Evolutionary conservation across 1,140 invertebrate species (phyloP), one percentile per base, ranked within the genome.

Genomic region (Leptopilina boulardi): DNA sequence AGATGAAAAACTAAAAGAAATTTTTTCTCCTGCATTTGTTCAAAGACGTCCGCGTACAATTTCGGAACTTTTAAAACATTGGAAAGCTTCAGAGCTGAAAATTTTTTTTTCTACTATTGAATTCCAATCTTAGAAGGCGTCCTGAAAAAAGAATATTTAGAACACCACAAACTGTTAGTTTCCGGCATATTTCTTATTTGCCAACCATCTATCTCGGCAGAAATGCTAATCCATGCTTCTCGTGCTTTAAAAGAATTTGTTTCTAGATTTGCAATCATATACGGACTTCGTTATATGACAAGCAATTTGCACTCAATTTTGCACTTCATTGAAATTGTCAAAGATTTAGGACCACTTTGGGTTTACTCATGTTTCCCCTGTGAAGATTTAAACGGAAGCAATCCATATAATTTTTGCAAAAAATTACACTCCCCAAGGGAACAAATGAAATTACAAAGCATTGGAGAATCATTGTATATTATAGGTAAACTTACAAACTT

Each of bases 31-130:
- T 42, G 41, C 8, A 42, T 42, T 42, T 10, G 41, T 42, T 42
- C 41, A 42, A 42, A 42, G 41, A 42, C 41, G 41, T 42, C 41
- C 41, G 41, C 41, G 41, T 42, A 11, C 41, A 42, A 42, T 42
- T 42, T 42, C 41, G 3, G 41, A 42, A 2, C 41, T 3, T 10
- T 42, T 42, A 42, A 42, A 42, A 4, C 42, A 72, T 74, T 76
- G 77, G 77, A 83, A 80, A 70, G 76, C 76, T 21, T 11, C 19
- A 13, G 54, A 82, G 56, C 59, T 78, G 42, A 76, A 83, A 73
- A 18, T 15, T 10, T 79, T 23, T 26, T 77, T 13, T 34, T 79
- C 70, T 77, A 75, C 74, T 76, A 75, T n/a, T 80, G 73, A 3
- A 10, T 79, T 56, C 66, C 77, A 13, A 54, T 79, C 66, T 70